Base-by-base conservation (phyloP, 2,113 vertebrate species). In the Dascyllus trimaculatus region DNA sequence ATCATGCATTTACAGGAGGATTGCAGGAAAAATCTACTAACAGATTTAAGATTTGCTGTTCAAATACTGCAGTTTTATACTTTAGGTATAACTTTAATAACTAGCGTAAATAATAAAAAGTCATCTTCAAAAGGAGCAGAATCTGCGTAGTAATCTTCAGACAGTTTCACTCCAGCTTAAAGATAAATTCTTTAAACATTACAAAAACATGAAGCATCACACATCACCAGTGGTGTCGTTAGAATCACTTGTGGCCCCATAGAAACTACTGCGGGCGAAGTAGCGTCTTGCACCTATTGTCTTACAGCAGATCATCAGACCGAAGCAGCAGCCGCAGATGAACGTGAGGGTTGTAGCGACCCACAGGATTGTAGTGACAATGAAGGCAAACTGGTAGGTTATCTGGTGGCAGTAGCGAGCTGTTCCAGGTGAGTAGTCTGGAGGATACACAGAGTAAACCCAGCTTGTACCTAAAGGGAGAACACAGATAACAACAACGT, bases 401-500 rank as follows among this genome's bases (percentile, higher is more conserved):
- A 19, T 81, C 77, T 29, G 89, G 43, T 90, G 65, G 67, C 92
- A 93, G 82, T 81, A 88, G 1, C 0, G 26, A 32, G 5, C 1
- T 0, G 4, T 10, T 22, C 25, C 84, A 25, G 51, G 35, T 35
- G 25, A 22, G 85, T 90, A 91, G 71, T 60, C 64, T 25, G 89
- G 89, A 71, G 88, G 80, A 61, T 89, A 89, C 1, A 90, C n/a
- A 4, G 75, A 19, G 57, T 91, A 93, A 61, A 92, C 51, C 91
- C 91, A 93, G 40, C 1, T 8, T 0, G 59, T 62, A 18, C 91
- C 92, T 93, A 43, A 13, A 71, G 57, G 54, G 38, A 14, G 49
- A 13, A 73, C 6, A 66, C 15, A 76, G 38, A 29, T 29, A 5
- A 29, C 26, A 29, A n/a, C n/a, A 3, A 52, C 51, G 48, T 51